phyloP scores from a whole-genome alignment of 2,888 invertebrate species.

The Stenotaenia linearis region DNA sequence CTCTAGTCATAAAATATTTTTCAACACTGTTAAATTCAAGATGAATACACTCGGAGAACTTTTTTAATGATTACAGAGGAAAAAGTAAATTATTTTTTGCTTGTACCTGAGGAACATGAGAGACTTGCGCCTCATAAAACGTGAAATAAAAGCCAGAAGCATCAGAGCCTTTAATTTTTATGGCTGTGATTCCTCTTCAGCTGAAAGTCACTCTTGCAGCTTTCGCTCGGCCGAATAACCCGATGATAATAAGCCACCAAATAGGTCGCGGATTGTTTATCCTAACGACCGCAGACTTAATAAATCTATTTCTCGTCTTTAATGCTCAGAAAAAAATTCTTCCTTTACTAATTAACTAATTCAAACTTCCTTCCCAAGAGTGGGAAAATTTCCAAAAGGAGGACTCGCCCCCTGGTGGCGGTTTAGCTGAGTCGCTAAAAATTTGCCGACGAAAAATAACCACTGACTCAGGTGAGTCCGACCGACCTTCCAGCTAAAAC shows the following conservation, averaged over 20 bases:
- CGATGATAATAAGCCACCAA: not conserved
- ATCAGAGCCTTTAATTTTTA: not conserved
- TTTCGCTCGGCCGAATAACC: not conserved
- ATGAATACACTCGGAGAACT: not conserved
- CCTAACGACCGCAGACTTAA: no score
- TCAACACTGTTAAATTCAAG: not conserved
- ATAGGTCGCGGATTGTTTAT: not conserved
- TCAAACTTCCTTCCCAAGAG: no score
- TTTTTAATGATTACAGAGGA: not conserved
- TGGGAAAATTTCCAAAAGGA: no score
- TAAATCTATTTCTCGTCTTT: no score
- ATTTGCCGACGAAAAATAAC: no score
- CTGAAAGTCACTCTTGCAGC: not conserved
- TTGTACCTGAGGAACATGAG: not conserved
- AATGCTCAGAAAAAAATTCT: no score
- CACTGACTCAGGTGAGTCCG: no score
- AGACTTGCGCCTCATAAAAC: not conserved
- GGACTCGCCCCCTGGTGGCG: no score
- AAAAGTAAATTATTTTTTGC: not conserved
- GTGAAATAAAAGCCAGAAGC: not conserved
- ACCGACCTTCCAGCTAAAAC: no score
- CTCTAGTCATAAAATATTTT: not conserved
- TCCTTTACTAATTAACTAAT: no score
- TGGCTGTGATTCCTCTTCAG: not conserved
- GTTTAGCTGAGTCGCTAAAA: no score